These are phyloP conservation scores for Acomys russatus DNA, from an alignment of 2,797 vertebrate genomes.

Conservation along the genomic window DNA sequence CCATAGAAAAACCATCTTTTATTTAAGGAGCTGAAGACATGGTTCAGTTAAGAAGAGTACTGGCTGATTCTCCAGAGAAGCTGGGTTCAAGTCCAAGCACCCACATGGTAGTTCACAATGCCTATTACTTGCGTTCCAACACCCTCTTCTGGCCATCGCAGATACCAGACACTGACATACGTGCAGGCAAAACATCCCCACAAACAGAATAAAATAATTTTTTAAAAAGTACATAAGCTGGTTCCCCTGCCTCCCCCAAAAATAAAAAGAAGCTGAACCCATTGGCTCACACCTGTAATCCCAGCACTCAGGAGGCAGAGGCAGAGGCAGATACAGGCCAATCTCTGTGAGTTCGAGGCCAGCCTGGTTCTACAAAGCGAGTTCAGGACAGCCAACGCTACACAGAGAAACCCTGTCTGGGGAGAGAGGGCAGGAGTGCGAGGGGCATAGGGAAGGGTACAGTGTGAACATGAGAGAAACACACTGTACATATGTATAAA, in stretches of 20 bases:
- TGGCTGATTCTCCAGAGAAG: too few relatives aligned
- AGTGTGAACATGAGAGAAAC: neutral
- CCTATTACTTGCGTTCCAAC: neutral
- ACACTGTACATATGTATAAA: too few relatives aligned
- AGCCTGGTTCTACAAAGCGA: too few relatives aligned
- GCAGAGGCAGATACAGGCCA: too few relatives aligned
- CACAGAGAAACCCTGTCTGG: too few relatives aligned
- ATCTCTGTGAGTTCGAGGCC: too few relatives aligned
- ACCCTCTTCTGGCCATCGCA: neutral
- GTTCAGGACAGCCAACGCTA: too few relatives aligned
- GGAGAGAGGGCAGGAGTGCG: neutral
- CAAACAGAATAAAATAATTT: neutral
- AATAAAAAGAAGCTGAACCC: too few relatives aligned
- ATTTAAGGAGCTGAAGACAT: neutral
- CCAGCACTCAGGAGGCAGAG: too few relatives aligned
- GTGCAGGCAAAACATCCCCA: neutral
- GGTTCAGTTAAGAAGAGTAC: neutral
- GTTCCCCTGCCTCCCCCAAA: too few relatives aligned
- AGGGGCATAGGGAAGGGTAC: neutral
- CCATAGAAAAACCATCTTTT: neutral
- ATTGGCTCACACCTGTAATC: too few relatives aligned
- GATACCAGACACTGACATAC: neutral
- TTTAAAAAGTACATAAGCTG: neutral
- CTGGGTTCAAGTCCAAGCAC: neutral
- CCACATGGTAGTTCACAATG: neutral